Evolutionary conservation across 2,113 vertebrate genomes (phyloP), one percentile per base, ranked within the genome.

Genomic region (Acanthochromis polyacanthus): DNA sequence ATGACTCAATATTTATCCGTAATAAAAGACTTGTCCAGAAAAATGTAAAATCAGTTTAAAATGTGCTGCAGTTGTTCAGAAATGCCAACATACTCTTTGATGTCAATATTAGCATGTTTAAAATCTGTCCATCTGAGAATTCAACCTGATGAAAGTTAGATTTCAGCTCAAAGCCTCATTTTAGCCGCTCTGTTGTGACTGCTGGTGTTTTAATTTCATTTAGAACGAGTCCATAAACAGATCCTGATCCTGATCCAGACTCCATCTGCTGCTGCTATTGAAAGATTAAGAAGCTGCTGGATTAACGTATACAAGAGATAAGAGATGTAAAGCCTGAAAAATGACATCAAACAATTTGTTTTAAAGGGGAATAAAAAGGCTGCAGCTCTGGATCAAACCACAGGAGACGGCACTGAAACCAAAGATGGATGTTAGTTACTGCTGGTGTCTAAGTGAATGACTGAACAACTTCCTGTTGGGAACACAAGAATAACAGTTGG

Each of bases 191-290:
- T 59, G 45, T 36, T 53, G 60, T 23, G 23, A 53, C 10, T 14
- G 20, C 48, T 51, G 63, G 11, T 20, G 66, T 62, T 83, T 78
- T 61, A 3, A 72, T 81, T 79, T 59, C 3, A 75, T 43, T 64
- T 53, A 8, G 20, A 19, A n/a, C 67, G 56, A 71, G 20, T 3
- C 15, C 25, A 57, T 22, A 60, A 60, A 58, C 16, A 59, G 17
- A 25, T 5, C 19, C 46, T 78, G 70, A 84, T 85, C 84, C 51
- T 2, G n/a, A 0, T 15, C 30, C 68, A 80, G 50, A 60, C 19
- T 78, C 81, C 85, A 86, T 83, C 81, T 91, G 85, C 11, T 63
- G 69, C 40, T 71, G 71, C 57, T 50, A 59, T 63, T 75, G 59
- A 71, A 45, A 59, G 65, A 70, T 83, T 79, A 72, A 25, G 63